Percentiles rank a stretch among this genome's conserved stretches.
Conservation (phyloP, 2,797 vertebrate genomes). For the Chromobotia macracanthus region DNA sequence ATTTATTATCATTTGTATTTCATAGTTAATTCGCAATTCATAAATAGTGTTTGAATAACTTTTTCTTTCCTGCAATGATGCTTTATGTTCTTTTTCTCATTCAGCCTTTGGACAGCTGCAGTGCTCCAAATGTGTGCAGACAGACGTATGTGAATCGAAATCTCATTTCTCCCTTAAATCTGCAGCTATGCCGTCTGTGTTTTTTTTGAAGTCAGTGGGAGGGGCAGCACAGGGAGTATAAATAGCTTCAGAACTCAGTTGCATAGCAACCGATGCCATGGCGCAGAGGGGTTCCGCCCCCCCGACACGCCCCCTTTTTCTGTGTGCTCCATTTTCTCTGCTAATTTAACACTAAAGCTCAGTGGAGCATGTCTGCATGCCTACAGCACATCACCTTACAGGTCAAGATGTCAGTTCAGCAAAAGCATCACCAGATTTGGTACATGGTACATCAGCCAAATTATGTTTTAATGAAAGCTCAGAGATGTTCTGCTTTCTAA, state of each 20-base stretch:
- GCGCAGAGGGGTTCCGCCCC: constrained; percentile 78
- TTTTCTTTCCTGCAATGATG: background rate
- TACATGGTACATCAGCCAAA: background rate
- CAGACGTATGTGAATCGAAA: constrained; percentile 43
- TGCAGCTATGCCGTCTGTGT: constrained; percentile 66
- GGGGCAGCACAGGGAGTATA: constrained; percentile 79
- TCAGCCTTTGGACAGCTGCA: too few species aligned
- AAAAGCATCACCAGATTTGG: constrained; percentile 28
- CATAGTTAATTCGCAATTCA: background rate
- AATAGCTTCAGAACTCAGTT: constrained; percentile 84
- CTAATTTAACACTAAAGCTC: constrained; percentile 70
- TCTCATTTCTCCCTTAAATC: constrained; percentile 62
- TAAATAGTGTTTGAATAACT: background rate
- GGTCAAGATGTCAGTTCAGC: constrained; percentile 38
- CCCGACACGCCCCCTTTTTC: constrained; percentile 82
- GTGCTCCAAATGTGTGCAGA: too few species aligned
- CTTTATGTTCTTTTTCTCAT: background rate
- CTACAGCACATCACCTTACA: constrained; percentile 43
- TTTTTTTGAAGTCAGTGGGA: constrained; percentile 74
- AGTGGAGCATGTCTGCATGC: constrained; percentile 55
- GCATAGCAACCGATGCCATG: constrained; percentile 86
- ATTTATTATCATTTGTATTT: too few species aligned
- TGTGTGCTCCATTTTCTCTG: constrained; percentile 76
- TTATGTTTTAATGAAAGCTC: constrained; percentile 20
- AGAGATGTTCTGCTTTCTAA: background rate